Evolutionary conservation across 2,113 vertebrate genomes (phyloP).

Genomic region (Phainopepla nitens): DNA sequence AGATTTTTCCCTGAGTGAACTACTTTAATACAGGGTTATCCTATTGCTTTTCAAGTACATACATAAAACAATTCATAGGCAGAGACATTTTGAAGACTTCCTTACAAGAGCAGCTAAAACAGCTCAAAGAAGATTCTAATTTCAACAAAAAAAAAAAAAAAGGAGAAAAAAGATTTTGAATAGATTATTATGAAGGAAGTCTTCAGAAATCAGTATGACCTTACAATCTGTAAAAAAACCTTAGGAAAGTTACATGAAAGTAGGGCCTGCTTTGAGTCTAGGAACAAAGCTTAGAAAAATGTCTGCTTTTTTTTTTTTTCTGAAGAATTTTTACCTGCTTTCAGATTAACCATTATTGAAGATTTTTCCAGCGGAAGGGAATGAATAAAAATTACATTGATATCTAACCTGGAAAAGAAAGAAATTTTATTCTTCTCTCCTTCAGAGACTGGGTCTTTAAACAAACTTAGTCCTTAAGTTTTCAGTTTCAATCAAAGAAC

Average conservation of each 20-base stretch:
- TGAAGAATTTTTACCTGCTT: neutral
- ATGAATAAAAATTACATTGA: neutral
- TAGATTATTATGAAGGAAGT: neutral
- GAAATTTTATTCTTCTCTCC: neutral
- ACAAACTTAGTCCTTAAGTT: neutral
- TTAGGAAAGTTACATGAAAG: neutral
- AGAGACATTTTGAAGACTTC: neutral
- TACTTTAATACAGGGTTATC: neutral
- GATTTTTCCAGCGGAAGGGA: neutral
- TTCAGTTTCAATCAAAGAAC: neutral
- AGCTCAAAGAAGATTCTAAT: neutral
- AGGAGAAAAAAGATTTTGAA: neutral
- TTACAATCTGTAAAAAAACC: neutral
- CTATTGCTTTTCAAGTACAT: neutral
- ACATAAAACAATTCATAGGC: neutral
- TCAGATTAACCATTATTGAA: neutral
- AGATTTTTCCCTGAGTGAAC: neutral
- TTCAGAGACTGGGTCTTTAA: neutral
- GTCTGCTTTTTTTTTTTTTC: neutral
- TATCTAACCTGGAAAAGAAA: neutral
- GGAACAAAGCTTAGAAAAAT: neutral
- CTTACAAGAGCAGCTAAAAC: neutral
- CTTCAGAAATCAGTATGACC: neutral
- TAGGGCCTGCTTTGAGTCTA: neutral
- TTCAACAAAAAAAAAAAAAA: neutral